Base-by-base conservation (phyloP, 2,797 vertebrate genomes). In the Toxotes lorentzi region DNA sequence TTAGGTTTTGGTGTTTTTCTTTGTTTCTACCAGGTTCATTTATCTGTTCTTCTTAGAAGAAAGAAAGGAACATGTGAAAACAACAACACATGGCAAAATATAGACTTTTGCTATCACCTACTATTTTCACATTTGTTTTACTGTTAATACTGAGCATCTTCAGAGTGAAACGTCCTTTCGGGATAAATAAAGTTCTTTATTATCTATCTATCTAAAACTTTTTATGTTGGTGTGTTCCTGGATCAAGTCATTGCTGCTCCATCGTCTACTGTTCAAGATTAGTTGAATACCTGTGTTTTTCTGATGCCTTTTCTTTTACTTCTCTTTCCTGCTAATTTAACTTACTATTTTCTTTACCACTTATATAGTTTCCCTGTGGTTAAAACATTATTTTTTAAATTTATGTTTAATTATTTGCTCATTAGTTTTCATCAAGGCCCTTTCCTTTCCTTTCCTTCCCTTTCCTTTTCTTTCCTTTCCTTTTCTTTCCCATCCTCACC, bases 381-480 rank as follows among this genome's bases (percentile, higher is more conserved):
- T 23, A 19, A 21, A 19, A 30, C 27, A 9, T 32, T 19, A 0
- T 12, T 62, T 13, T 61, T n/a, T 23, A 4, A n/a, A 19, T 40
- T 32, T 4, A 24, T 27, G 5, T 27, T 12, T 30, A 7, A 27
- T 54, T 27, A 7, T 51, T 1, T 13, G 3, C 13, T 4, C 24
- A 0, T 6, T 14, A 13, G n/a, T 41, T 41, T 41, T 14, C 1
- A 40, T 59, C 16, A 4, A 27, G 43, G 27, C 14, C 48, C 2
- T 45, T 51, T 1, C 41, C 17, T 64, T 40, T 34, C 12, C 27
- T 16, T 48, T 24, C n/a, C 53, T 40, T 24, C n/a, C 4, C 19
- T 56, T 63, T 47, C 0, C 27, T 13, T 27, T 2, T 19, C 21
- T 10, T 62, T 12, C 0, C 27, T 60, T 23, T 32, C 0, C 45